A percentile compares a stretch with the other conserved stretches of the same genome.
Conservation (phyloP, 2,888 invertebrate genomes). For the Hymenopus coronatus region DNA sequence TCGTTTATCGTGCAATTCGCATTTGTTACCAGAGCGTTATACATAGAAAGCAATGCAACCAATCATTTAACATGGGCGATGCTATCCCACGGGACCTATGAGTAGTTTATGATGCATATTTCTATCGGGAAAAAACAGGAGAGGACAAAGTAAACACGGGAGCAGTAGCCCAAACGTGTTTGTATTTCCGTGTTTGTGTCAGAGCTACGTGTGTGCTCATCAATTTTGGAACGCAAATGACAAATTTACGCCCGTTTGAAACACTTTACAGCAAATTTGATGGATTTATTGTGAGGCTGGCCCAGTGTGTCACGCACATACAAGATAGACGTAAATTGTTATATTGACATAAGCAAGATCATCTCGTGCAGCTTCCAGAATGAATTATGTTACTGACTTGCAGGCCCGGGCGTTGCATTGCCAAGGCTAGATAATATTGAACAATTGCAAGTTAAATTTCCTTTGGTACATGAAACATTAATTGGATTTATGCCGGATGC, state of each 20-base stretch:
- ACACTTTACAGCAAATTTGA: neutral
- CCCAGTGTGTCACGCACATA: neutral
- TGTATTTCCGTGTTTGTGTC: neutral
- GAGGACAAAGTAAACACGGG: neutral
- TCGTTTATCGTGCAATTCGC: neutral
- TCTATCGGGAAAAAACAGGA: neutral
- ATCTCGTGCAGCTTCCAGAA: neutral
- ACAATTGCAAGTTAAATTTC: too few species aligned
- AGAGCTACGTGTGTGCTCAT: neutral
- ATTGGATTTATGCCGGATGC: too few species aligned
- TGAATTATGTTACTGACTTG: neutral
- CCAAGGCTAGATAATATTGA: neutral
- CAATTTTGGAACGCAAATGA: neutral
- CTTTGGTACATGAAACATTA: too few species aligned
- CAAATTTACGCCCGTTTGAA: neutral
- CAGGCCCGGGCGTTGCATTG: neutral
- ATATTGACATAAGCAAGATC: neutral
- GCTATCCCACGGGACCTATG: neutral
- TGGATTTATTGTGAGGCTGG: neutral
- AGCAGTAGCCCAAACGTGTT: neutral
- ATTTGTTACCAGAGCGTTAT: neutral
- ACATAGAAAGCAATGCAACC: neutral
- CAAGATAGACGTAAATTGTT: neutral
- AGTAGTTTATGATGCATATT: neutral
- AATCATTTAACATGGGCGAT: neutral